Conservation (phyloP, 2,113 vertebrate species). For the Takifugu flavidus region DNA sequence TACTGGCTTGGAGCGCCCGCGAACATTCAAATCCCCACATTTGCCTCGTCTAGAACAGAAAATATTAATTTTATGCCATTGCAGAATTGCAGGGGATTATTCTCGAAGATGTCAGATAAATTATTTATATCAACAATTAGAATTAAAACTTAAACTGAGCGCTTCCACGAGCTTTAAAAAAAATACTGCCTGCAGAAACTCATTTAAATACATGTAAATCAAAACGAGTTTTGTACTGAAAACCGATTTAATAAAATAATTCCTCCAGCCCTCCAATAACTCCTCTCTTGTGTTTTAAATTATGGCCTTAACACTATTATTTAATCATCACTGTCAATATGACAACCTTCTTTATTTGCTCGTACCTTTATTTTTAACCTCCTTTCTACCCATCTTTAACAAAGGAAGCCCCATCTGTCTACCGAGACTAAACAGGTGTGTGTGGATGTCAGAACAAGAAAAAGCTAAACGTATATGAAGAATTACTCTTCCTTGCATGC, state of each 20-base stretch:
- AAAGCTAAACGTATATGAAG: not conserved
- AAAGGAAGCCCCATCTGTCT: slow-evolving; percentile 5
- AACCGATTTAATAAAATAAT: no score
- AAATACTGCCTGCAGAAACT: no score
- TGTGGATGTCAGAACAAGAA: slow-evolving; percentile 27
- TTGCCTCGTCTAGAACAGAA: not conserved
- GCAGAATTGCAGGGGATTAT: not conserved
- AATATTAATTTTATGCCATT: not conserved
- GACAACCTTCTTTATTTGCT: no score
- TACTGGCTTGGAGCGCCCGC: slow-evolving; percentile 8
- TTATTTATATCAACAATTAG: not conserved
- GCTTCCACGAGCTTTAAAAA: no score
- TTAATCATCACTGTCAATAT: no score
- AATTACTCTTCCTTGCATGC: slow-evolving; percentile 8
- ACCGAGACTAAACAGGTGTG: slow-evolving; percentile 34
- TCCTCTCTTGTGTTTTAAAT: no score
- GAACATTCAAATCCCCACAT: not conserved
- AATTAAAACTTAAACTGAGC: no score
- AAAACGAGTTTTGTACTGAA: no score
- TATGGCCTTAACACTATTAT: no score
- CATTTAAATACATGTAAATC: no score
- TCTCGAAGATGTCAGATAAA: not conserved
- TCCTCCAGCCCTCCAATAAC: no score
- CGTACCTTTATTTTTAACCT: not conserved
- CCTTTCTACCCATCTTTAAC: slow-evolving; percentile 2